Evolutionary conservation across 2,113 vertebrate genomes (phyloP), one percentile per base, ranked within the genome.

Genomic region (Cryptomyrus ogoouensis): DNA sequence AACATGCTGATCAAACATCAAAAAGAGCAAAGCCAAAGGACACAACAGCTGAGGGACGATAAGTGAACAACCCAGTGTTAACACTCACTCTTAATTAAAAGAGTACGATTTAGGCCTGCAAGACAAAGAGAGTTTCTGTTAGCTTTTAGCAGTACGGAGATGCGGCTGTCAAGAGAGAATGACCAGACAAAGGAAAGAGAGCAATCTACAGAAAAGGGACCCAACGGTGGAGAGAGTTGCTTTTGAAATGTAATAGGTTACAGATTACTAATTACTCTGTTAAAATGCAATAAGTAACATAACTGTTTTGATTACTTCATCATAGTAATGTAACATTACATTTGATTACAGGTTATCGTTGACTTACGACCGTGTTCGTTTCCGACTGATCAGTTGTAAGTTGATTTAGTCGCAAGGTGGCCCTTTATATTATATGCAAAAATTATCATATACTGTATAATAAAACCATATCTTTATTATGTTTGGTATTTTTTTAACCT

Each of bases 81-180:
- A 95, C 95, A 97, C 96, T 97, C 96, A 97, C 96, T 96, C 96
- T 97, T 96, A 96, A 96, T 96, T 92, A 97, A 95, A 95, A 97
- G 95, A 94, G 96, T 96, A 92, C 94, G 95, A 93, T 96, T 96
- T 95, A 96, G 95, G 96, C 95, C 96, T 97, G 96, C 88, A 96
- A 96, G 93, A 96, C 94, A 96, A 95, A 95, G 93, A 94, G 94
- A 94, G 91, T 35, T 27, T 46, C 89, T 13, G 42, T 89, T 88
- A 0, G 88, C 17, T 74, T 86, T 24, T 42, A 66, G 3, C 46
- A 46, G n/a, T 19, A 27, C 39, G 13, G 85, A 77, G 31, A 88
- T 35, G 21, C 3, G 24, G 15, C 77, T 56, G 50, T 39, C 47
- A 52, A 44, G 21, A 83, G 31, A 84, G 13, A 17, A 58, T 46